Evolutionary conservation across 1,140 invertebrate species (phyloP).

Genomic region (Drosophila arizonae): DNA sequence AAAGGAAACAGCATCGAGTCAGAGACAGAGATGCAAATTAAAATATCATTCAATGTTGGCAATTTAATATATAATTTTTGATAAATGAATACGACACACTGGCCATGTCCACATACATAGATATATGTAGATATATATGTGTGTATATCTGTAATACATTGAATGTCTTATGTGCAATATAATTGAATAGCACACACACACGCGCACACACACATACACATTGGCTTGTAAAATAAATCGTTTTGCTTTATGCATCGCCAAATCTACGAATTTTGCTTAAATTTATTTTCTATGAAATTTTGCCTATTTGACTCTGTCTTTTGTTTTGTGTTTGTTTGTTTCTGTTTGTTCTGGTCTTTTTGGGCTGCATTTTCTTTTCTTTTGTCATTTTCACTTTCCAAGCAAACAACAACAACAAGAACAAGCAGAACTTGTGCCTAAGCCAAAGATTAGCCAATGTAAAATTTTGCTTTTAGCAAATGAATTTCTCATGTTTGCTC

Average conservation of each 20-base stretch:
- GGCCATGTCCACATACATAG: constrained; percentile 11
- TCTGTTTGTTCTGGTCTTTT: constrained; percentile 9
- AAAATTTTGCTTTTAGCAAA: constrained; percentile 30
- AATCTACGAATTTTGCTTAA: constrained; percentile 25
- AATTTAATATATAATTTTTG: constrained; percentile 82
- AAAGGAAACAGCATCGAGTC: constrained; percentile 73
- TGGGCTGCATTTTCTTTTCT: constrained; percentile 28
- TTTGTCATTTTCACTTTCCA: constrained; percentile 46
- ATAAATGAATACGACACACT: constrained; percentile 73
- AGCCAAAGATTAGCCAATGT: constrained; percentile 36
- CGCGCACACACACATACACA: neutral
- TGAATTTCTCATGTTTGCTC: constrained; percentile 23
- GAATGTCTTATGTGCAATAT: constrained; percentile 31
- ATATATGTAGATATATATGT: constrained; percentile 17
- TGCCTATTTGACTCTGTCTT: constrained; percentile 27
- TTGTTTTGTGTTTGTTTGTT: constrained; percentile 15
- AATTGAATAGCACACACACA: constrained; percentile 43
- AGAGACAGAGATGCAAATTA: constrained; percentile 78
- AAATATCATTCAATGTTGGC: constrained; percentile 81
- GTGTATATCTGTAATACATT: constrained; percentile 27
- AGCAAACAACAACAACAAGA: neutral
- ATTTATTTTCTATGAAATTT: constrained; percentile 20
- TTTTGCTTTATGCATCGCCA: constrained; percentile 49
- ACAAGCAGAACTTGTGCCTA: constrained; percentile 8
- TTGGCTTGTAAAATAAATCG: constrained; percentile 39